Percentiles rank a stretch among this genome's conserved stretches.
phyloP scores from a whole-genome alignment of 2,888 invertebrate species.

The Kryphioiulus occultus region DNA sequence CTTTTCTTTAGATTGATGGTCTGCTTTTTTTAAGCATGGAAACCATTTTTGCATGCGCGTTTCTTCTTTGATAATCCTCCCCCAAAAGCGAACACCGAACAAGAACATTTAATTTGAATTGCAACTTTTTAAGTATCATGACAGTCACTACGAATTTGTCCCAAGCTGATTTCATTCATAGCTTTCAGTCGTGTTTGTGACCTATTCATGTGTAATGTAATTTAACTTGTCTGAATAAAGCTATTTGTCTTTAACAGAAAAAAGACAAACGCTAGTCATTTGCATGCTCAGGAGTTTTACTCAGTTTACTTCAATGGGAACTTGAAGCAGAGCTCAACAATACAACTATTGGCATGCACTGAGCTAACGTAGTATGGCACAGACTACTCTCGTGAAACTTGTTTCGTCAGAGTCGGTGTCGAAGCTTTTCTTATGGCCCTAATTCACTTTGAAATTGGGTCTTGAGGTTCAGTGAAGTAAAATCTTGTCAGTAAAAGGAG shows the following conservation, averaged over 20 bases:
- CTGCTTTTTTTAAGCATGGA: slow-evolving; percentile 47
- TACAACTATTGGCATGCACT: too few species aligned
- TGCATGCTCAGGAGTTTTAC: too few species aligned
- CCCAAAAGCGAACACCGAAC: slow-evolving; percentile 46
- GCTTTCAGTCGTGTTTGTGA: slow-evolving; percentile 60
- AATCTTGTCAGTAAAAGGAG: too few species aligned
- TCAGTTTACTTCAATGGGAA: background rate
- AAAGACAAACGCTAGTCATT: slow-evolving; percentile 3
- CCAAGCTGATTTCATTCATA: slow-evolving; percentile 54
- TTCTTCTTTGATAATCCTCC: slow-evolving; percentile 45
- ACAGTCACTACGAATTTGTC: slow-evolving; percentile 52
- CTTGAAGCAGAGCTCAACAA: too few species aligned
- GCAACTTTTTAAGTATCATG: slow-evolving; percentile 49
- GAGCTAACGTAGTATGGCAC: too few species aligned
- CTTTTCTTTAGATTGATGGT: slow-evolving; percentile 50
- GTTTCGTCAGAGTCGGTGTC: too few species aligned
- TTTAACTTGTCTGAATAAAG: slow-evolving; percentile 63
- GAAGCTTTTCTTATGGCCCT: too few species aligned
- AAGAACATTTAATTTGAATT: slow-evolving; percentile 47
- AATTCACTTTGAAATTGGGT: too few species aligned
- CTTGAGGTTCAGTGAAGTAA: too few species aligned
- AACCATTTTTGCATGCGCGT: slow-evolving; percentile 51
- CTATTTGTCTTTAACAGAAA: slow-evolving; percentile 61
- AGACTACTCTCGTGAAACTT: too few species aligned
- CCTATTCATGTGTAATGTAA: slow-evolving; percentile 59